These are phyloP conservation scores for Eupithecia tripunctaria DNA, from an alignment of 2,888 invertebrate species.

Conservation along the genomic window DNA sequence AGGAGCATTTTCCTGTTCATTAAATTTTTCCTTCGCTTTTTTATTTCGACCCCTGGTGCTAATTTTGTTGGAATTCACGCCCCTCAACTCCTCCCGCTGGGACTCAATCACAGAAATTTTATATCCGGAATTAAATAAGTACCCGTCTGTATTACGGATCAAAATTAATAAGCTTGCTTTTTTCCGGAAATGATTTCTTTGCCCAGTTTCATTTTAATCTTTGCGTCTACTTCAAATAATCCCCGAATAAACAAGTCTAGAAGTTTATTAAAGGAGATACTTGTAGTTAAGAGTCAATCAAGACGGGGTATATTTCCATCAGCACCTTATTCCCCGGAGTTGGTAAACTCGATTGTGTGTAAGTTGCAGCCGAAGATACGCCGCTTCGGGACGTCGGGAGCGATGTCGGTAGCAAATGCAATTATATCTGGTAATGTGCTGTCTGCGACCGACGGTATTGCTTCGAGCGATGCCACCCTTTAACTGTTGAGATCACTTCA, in stretches of 20 bases:
- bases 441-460: conserved; percentile 71
- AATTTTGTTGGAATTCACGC: conserved; percentile 86
- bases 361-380: conserved; percentile 73
- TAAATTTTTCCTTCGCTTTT: conserved; percentile 85
- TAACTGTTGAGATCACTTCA: conserved; percentile 72
- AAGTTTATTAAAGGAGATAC: conserved; percentile 34
- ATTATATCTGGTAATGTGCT: conserved; percentile 81
- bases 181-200: conserved; percentile 63
- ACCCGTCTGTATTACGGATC: conserved; percentile 78
- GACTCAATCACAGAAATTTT: conserved; percentile 85
- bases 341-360: conserved; percentile 81
- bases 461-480: conserved; percentile 70
- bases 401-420: conserved; percentile 81
- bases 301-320: conserved; percentile 76
- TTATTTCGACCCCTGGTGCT: conserved; percentile 85
- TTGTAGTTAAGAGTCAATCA: conserved; percentile 63
- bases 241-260: conserved; percentile 27
- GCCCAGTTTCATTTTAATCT: conserved; percentile 36
- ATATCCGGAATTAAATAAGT: conserved; percentile 86
- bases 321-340: conserved; percentile 78
- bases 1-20: conserved; percentile 86
- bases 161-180: conserved; percentile 83
- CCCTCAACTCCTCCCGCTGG: conserved; percentile 82
- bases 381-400: conserved; percentile 69
- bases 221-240: conserved; percentile 51